Base-by-base conservation (phyloP, 2,888 invertebrate species). In the Lasioglossum calceatum region DNA sequence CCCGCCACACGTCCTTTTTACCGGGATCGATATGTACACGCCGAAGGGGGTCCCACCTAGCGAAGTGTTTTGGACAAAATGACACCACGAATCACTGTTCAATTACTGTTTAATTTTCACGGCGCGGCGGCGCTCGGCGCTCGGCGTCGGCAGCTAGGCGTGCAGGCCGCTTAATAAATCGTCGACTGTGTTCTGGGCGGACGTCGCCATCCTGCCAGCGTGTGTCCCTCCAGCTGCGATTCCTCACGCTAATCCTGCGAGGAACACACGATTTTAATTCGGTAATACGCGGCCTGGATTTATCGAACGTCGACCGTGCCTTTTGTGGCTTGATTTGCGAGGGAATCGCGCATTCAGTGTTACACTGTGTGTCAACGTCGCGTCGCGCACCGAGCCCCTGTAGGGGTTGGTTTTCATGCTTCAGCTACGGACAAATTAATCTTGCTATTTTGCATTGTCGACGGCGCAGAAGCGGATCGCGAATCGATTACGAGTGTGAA, bases 51-150 rank as follows among this genome's bases (percentile, higher is more conserved):
- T 75, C 73, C 79, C 32, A 70, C 44, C 64, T 81, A 54, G 76
- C 75, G 61, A 82, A 84, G 67, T 80, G 75, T 87, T 85, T 87
- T 76, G 64, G 80, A 88, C 77, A 86, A 87, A 92, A 91, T 88
- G 92, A 88, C 85, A 87, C 85, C 85, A 74, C 86, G 77, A 87
- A 87, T 89, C 82, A 82, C 81, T 80, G 88, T 87, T 86, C 85
- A 85, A 88, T 78, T 86, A 80, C 73, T 88, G 80, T 89, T 90
- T 89, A 88, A 86, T 87, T 79, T 85, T 44, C 12, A 7, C 74
- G 39, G 32, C 32, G 14, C 70, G 32, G 32, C 32, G 61, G 36
- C 70, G 19, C 42, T 42, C 42, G 44, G 16, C 75, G 39, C 42
- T n/a, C 32, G 64, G 39, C 71, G 23, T 23, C 71, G 39, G 32